Percentiles rank a stretch among this genome's conserved stretches.
Conservation (phyloP, 2,888 invertebrate genomes). For the Lobophora halterata region DNA sequence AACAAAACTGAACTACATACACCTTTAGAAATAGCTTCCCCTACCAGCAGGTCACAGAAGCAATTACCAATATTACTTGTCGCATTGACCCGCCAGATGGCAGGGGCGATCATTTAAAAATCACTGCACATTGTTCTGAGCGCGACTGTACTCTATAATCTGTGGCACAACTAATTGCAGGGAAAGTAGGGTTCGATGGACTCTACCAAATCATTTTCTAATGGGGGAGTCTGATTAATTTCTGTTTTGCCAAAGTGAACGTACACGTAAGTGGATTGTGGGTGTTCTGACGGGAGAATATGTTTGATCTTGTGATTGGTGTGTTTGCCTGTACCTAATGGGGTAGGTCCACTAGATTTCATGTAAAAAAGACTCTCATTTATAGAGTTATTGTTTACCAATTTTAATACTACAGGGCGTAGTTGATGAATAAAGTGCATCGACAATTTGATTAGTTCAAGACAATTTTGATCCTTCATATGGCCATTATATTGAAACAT, state of each 20-base stretch:
- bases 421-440: no score
- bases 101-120: slow-evolving; percentile 76
- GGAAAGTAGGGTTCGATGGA: slow-evolving; percentile 75
- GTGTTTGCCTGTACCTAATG: slow-evolving; percentile 15
- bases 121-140: slow-evolving; percentile 79
- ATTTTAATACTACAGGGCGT: no score
- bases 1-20: no score
- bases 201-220: slow-evolving; percentile 74
- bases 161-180: slow-evolving; percentile 80
- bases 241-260: slow-evolving; percentile 32
- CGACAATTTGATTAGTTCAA: no score
- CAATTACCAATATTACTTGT: slow-evolving; percentile 73
- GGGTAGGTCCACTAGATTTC: no score
- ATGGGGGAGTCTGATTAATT: slow-evolving; percentile 57
- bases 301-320: slow-evolving; percentile 22
- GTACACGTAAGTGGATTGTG: slow-evolving; percentile 26
- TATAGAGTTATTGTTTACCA: no score
- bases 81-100: slow-evolving; percentile 66
- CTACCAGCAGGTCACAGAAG: slow-evolving; percentile 33
- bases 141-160: no score
- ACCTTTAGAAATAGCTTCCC: no score
- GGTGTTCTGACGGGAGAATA: slow-evolving; percentile 18
- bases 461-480: no score
- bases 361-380: no score
- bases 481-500: no score